A percentile compares a stretch with the other conserved stretches of the same genome.
These are phyloP conservation scores for Pantherophis guttatus DNA, from an alignment of 2,113 vertebrate genomes.

Conservation along the genomic window DNA sequence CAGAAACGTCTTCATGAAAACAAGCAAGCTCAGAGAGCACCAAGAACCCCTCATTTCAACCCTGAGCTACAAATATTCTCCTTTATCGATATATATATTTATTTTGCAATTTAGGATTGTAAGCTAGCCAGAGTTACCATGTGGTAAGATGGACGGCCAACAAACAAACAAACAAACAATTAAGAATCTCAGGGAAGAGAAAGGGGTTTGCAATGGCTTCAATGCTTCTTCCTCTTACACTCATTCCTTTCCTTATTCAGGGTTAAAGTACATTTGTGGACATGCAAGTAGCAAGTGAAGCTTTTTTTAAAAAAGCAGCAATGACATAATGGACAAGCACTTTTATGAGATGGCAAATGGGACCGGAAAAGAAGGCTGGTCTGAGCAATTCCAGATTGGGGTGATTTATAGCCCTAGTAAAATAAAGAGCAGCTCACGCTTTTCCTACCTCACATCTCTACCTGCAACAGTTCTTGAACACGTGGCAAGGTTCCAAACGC, in stretches of 20 bases:
- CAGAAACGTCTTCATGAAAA: too few species aligned
- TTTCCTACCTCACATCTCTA: background rate
- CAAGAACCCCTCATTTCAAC: too few species aligned
- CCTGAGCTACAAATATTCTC: too few species aligned
- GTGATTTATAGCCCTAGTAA: background rate
- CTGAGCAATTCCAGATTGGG: background rate
- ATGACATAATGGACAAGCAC: background rate
- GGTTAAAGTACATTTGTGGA: background rate
- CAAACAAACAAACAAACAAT: background rate
- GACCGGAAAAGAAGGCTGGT: background rate
- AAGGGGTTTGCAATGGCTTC: background rate
- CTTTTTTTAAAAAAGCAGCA: background rate
- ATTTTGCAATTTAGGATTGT: background rate
- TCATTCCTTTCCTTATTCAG: background rate
- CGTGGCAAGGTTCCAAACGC: background rate
- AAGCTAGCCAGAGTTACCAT: background rate
- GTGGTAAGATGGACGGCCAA: background rate
- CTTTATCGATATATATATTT: background rate
- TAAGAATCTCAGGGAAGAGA: background rate
- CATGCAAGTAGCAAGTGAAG: background rate
- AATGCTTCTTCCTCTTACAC: background rate
- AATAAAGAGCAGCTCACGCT: background rate
- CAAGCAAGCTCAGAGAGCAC: too few species aligned
- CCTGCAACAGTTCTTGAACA: background rate
- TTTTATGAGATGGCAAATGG: background rate